Base-by-base conservation (phyloP, 1,140 invertebrate species). In the Ooceraea biroi region DNA sequence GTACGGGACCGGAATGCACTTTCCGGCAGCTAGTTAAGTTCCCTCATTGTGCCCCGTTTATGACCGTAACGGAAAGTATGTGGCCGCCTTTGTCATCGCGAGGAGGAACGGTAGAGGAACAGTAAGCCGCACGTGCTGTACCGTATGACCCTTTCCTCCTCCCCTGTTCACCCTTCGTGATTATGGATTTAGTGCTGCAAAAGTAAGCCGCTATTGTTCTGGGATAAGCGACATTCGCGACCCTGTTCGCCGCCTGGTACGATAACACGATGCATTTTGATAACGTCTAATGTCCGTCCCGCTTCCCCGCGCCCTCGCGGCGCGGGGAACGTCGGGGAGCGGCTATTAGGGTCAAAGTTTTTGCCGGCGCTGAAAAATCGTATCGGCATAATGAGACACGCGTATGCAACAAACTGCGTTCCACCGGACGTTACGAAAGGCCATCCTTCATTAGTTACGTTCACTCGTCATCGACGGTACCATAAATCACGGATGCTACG, bases 41-140 rank as follows among this genome's bases (percentile, higher is more conserved):
- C 61, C 82, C 73, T 88, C 74, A 85, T 86, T 86, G 84, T 89
- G 52, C 25, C 41, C 44, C 72, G 83, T 88, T 85, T 85, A 85
- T 58, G 72, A 88, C 77, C 86, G 86, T 88, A 82, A 88, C 83
- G 73, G 27, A 72, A 88, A 85, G 78, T 82, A 72, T 44, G 73
- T 66, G 60, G 22, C 22, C 57, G 65, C 65, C 41, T 84, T 78
- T 87, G 71, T 84, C 58, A 55, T 50, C n/a, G 60, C 11, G 19
- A 69, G 58, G 36, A 7, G 36, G 36, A 7, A 2, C 36, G 36
- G 36, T n/a, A n/a, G 73, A 78, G 80, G 55, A 73, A 84, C 82
- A 71, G 41, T 71, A 82, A 87, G 84, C 76, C 55, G 44, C 46
- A 65, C 66, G 66, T 55, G 41, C 57, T 30, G 78, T 74, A 84